Evolutionary conservation across 2,797 vertebrate species (phyloP), one percentile per base, ranked within the genome.

Genomic region (Meriones psammophilus): DNA sequence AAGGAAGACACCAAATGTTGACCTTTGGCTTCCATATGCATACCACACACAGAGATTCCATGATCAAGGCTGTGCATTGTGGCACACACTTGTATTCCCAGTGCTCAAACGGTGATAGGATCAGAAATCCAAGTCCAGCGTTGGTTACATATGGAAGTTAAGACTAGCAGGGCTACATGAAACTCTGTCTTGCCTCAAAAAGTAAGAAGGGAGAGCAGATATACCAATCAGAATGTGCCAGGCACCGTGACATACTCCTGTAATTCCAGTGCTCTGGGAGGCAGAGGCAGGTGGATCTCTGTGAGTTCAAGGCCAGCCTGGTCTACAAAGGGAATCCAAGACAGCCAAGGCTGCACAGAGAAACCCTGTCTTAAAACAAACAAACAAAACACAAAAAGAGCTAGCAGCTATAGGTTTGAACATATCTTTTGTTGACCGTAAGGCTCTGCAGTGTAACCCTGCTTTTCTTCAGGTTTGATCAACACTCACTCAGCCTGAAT

Each of bases 391-490:
- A 50, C 8, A 50, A 50, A 50, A 60, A 62, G 24, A 76, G 26
- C 22, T 56, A 71, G 46, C 22, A 39, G 50, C 26, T 62, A 26
- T 94, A 74, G 1, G 7, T 46, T 87, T 62, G 83, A 88, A 92
- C 28, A 93, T 3, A 68, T 94, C 62, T 92, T 90, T 15, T n/a
- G 4, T 73, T 80, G 79, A 17, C n/a, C 20, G 12, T 85, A 56
- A n/a, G 18, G 18, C 20, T 92, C 88, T 33, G 74, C 92, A 42
- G 39, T 80, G 76, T 84, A 83, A 74, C 77, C 92, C 87, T 84
- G 24, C 92, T 97, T 93, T 92, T 93, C 85, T 36, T 94, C 96
- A 97, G 81, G 36, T 93, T 94, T 96, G 81, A 96, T 42, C 88
- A 92, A 95, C 46, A 97, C 87, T 77, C 73, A 91, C 26, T 95